Percentiles rank a stretch among this genome's conserved stretches.
Conservation (phyloP, 2,113 vertebrate species). For the Brachypodius melanocephalos region DNA sequence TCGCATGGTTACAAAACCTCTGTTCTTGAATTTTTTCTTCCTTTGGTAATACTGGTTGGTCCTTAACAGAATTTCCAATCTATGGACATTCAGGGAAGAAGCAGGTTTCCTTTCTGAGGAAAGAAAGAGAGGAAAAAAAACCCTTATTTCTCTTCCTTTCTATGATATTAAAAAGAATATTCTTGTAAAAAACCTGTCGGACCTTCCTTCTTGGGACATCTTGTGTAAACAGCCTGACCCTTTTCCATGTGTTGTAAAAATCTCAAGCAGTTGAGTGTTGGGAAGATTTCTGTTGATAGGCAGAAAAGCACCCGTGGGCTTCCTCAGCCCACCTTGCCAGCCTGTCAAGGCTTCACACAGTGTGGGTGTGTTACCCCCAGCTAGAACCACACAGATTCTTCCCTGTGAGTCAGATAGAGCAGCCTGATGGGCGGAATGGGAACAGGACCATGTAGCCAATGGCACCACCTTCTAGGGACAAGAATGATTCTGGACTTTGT, state of each 20-base stretch:
- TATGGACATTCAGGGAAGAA: background rate
- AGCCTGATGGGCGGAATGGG: background rate
- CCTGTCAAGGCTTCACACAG: background rate
- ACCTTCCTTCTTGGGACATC: background rate
- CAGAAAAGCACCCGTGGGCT: background rate
- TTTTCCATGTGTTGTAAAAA: background rate
- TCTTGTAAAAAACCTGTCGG: background rate
- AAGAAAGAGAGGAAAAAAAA: background rate
- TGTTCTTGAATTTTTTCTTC: background rate
- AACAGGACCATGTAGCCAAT: background rate
- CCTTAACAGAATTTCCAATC: background rate
- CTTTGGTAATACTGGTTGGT: background rate
- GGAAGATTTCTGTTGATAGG: background rate
- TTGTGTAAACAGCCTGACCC: background rate
- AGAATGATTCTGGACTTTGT: background rate
- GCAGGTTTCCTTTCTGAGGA: background rate
- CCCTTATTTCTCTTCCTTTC: background rate
- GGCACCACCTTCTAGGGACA: background rate
- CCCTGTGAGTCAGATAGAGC: background rate
- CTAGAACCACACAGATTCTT: background rate
- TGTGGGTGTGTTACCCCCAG: background rate
- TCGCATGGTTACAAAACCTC: background rate
- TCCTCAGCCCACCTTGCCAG: background rate
- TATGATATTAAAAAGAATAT: background rate
- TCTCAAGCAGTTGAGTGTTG: background rate